These are phyloP conservation scores for Poeciliopsis retropinna DNA, from an alignment of 2,113 vertebrate species.

Conservation along the genomic window DNA sequence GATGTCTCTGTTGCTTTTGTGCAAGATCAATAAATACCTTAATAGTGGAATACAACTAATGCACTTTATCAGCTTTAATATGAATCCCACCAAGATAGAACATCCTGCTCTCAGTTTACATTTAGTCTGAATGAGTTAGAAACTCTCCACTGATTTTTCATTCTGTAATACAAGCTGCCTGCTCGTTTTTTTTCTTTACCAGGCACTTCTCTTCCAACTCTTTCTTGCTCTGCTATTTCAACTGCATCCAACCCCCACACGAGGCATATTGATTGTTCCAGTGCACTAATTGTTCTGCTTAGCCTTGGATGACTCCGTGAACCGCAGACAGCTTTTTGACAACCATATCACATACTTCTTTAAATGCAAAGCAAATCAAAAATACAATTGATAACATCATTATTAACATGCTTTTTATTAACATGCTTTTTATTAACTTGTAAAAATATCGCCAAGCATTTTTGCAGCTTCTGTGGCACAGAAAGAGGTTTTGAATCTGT, in stretches of 20 bases:
- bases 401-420: slow-evolving; percentile 3
- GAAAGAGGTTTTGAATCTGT: slow-evolving; percentile 32
- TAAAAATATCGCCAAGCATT: slow-evolving; percentile 10
- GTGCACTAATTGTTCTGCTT: slow-evolving; percentile 69
- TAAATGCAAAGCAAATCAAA: neutral
- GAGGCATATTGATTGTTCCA: slow-evolving; percentile 63
- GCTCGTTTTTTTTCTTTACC: slow-evolving; percentile 46
- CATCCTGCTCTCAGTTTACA: slow-evolving; percentile 20
- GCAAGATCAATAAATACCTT: slow-evolving; percentile 48
- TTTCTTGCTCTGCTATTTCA: slow-evolving; percentile 60
- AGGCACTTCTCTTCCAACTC: slow-evolving; percentile 46
- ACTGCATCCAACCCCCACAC: slow-evolving; percentile 48
- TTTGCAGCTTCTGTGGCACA: slow-evolving; percentile 7
- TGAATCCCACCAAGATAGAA: slow-evolving; percentile 13
- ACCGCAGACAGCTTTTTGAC: slow-evolving; percentile 50
- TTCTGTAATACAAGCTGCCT: slow-evolving; percentile 20
- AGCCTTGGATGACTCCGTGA: slow-evolving; percentile 65
- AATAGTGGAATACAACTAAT: slow-evolving; percentile 48
- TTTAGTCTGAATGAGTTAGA: slow-evolving; percentile 16
- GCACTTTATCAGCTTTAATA: slow-evolving; percentile 27
- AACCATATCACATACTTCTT: slow-evolving; percentile 17
- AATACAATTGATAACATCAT: slow-evolving; percentile 5
- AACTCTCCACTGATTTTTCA: slow-evolving; percentile 23
- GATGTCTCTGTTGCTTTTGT: slow-evolving; percentile 42
- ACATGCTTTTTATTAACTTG: slow-evolving; percentile 22